Evolutionary conservation across 2,797 vertebrate genomes (phyloP).

Genomic region (Danio choprae): DNA sequence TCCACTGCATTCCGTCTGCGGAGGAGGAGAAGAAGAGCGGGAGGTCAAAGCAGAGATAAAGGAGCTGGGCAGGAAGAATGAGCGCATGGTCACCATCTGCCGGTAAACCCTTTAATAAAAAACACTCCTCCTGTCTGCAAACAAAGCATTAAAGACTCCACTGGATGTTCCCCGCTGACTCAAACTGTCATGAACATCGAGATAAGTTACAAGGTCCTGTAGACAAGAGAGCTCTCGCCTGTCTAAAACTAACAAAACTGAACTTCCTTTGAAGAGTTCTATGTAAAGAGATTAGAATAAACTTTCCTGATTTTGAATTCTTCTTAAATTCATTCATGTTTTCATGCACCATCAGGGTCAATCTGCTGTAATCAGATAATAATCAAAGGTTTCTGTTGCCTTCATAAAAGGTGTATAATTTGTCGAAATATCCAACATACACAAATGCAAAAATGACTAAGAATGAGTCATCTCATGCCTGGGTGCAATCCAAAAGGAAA

Average conservation of each 20-base stretch:
- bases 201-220: neutral
- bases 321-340: neutral
- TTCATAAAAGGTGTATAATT: neutral
- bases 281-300: neutral
- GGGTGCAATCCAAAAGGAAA: conserved; percentile 10
- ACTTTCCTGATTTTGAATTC: neutral
- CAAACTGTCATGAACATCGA: conserved; percentile 5
- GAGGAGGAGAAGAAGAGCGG: conserved; percentile 5
- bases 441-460: neutral
- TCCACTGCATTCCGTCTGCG: conserved; percentile 95
- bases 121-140: neutral
- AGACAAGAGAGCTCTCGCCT: neutral
- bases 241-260: conserved; percentile 1
- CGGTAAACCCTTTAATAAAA: conserved; percentile 11
- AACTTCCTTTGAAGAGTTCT: neutral
- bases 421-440: neutral
- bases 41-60: conserved; percentile 11
- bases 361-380: neutral
- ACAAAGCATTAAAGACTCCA: conserved; percentile 14
- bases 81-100: conserved; percentile 35
- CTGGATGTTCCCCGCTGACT: neutral
- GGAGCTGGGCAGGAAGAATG: conserved; percentile 20
- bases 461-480: neutral
- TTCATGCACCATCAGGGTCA: neutral
- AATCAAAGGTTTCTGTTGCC: neutral